These are phyloP conservation scores for Microctenopoma lineatum DNA, from an alignment of 2,797 vertebrate species.

Conservation along the genomic window DNA sequence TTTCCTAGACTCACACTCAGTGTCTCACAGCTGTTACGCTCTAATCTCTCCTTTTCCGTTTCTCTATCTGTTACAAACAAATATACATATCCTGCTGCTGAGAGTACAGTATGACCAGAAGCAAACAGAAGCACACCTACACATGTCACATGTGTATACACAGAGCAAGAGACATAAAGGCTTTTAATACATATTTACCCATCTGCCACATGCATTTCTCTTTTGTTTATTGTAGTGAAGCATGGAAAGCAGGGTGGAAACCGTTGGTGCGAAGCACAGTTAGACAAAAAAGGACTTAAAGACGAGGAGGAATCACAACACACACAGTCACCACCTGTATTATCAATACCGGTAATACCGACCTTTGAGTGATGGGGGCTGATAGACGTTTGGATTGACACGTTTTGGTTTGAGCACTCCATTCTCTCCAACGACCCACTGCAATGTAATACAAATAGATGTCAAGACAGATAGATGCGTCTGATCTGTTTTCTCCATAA, in stretches of 20 bases:
- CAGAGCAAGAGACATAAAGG: background rate
- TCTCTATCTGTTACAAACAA: slow-evolving; percentile 42
- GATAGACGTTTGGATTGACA: slow-evolving; percentile 91
- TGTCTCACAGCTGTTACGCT: slow-evolving; percentile 83
- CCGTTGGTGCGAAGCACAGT: slow-evolving; percentile 60
- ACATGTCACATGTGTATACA: slow-evolving; percentile 26
- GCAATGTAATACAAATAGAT: slow-evolving; percentile 22
- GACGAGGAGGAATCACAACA: slow-evolving; percentile 59
- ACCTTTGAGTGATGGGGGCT: slow-evolving; percentile 97
- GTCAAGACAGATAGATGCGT: background rate
- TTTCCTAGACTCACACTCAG: slow-evolving; percentile 82
- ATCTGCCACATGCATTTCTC: slow-evolving; percentile 58
- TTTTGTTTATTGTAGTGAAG: slow-evolving; percentile 11
- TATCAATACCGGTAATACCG: slow-evolving; percentile 16
- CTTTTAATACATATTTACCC: slow-evolving; percentile 29
- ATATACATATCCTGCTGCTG: slow-evolving; percentile 27
- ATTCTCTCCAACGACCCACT: slow-evolving; percentile 94
- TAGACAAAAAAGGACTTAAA: slow-evolving; percentile 55
- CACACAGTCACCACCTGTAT: slow-evolving; percentile 27
- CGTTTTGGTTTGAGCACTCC: slow-evolving; percentile 94
- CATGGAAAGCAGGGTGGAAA: slow-evolving; percentile 28
- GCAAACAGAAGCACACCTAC: slow-evolving; percentile 18
- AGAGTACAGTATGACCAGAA: slow-evolving; percentile 22
- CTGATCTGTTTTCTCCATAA: background rate
- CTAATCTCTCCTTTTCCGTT: slow-evolving; percentile 77